Evolutionary conservation across 2,888 invertebrate genomes (phyloP).

Genomic region (Synanthedon formicaeformis): DNA sequence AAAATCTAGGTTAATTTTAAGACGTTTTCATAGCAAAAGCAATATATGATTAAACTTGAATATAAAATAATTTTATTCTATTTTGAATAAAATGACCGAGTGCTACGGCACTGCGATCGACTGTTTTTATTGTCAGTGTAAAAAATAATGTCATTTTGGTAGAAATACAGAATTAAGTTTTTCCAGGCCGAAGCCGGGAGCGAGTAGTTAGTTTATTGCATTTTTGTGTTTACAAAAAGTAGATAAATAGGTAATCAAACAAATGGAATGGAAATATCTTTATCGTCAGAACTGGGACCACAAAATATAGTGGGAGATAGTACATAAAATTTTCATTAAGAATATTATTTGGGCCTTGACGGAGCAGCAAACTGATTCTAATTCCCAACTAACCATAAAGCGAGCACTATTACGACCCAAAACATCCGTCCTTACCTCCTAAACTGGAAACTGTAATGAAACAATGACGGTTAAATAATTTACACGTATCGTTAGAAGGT

Average conservation of each 20-base stretch:
- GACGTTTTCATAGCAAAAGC: neutral
- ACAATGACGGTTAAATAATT: constrained; percentile 30
- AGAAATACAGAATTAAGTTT: too few species aligned
- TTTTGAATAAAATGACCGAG: too few species aligned
- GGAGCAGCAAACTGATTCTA: constrained; percentile 15
- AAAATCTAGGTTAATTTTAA: neutral
- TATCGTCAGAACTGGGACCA: neutral
- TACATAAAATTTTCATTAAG: neutral
- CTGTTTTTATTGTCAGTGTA: too few species aligned
- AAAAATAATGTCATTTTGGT: too few species aligned
- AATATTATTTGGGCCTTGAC: constrained; percentile 8
- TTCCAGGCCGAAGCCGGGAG: too few species aligned
- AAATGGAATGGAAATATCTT: too few species aligned
- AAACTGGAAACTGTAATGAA: constrained; percentile 17
- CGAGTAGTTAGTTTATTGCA: too few species aligned
- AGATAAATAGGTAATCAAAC: too few species aligned
- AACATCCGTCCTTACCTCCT: constrained; percentile 11
- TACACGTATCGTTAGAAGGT: constrained; percentile 18
- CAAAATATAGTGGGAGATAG: neutral
- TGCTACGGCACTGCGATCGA: too few species aligned
- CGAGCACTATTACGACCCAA: constrained; percentile 14
- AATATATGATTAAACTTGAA: too few species aligned
- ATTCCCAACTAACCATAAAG: constrained; percentile 19
- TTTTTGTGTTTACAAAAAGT: too few species aligned
- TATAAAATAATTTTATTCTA: too few species aligned